Conservation (phyloP, 2,113 vertebrate genomes). For the Rissa tridactyla region DNA sequence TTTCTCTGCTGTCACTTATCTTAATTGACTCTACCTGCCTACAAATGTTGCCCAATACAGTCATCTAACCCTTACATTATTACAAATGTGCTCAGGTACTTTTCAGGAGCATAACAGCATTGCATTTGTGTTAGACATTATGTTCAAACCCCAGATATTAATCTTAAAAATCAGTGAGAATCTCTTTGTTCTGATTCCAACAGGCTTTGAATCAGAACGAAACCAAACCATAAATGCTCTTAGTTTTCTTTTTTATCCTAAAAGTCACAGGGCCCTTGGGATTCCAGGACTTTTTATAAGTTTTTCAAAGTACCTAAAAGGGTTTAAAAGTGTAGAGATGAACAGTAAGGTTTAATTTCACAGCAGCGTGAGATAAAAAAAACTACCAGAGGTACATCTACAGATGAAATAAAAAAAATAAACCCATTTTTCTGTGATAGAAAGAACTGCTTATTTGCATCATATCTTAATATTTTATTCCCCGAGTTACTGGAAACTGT, state of each 20-base stretch:
- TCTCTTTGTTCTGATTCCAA: constrained; percentile 31
- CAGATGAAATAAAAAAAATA: neutral
- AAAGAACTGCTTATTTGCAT: constrained; percentile 19
- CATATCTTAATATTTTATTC: constrained; percentile 21
- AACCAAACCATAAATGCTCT: neutral
- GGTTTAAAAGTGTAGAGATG: neutral
- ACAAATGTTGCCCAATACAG: neutral
- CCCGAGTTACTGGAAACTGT: neutral
- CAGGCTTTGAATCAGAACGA: constrained; percentile 4
- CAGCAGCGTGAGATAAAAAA: neutral
- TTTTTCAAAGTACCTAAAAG: constrained; percentile 5
- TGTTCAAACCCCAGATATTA: neutral
- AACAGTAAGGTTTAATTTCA: neutral
- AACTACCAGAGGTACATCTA: neutral
- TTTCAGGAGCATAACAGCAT: neutral
- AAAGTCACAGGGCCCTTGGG: neutral
- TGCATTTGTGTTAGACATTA: neutral
- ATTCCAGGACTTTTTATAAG: neutral
- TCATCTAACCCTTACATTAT: neutral
- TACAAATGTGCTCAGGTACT: neutral
- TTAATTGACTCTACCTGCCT: neutral
- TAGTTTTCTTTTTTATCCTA: neutral
- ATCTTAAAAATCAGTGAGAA: neutral
- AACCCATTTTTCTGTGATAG: neutral
- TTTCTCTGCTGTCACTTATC: neutral